Conservation (phyloP, 2,888 invertebrate species). For the Byasa hedistus region DNA sequence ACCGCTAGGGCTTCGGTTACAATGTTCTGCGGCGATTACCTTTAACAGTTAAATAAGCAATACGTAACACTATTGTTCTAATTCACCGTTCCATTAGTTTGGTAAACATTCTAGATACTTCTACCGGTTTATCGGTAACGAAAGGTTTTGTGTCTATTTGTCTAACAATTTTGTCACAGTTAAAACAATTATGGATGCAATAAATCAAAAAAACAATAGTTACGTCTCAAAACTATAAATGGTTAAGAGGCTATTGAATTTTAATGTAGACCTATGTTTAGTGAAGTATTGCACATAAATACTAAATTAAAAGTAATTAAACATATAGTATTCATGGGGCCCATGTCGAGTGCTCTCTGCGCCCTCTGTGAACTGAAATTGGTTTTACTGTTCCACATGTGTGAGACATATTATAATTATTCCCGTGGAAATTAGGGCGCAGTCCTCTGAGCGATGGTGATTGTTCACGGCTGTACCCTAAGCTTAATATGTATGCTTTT, state of each 20-base stretch:
- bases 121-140: neutral
- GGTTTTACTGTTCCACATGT: constrained; percentile 5
- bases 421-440: constrained; percentile 22
- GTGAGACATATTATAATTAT: neutral
- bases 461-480: constrained; percentile 3
- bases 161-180: no score
- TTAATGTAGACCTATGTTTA: neutral
- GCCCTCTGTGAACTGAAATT: constrained; percentile 8
- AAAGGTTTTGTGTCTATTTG: neutral
- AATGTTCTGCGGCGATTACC: constrained; percentile 4
- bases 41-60: constrained; percentile 15
- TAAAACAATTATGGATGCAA: neutral
- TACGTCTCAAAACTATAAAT: neutral
- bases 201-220: neutral
- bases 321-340: constrained; percentile 8
- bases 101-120: neutral
- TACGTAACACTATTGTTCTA: constrained; percentile 17
- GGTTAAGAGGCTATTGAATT: neutral
- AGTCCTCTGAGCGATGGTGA: constrained; percentile 8
- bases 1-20: constrained; percentile 6
- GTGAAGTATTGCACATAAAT: neutral
- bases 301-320: constrained; percentile 5
- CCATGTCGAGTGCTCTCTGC: constrained; percentile 3
- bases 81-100: neutral
- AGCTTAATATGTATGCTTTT: no score